Conservation (phyloP, 2,888 invertebrate genomes). For the Heliconius sara region DNA sequence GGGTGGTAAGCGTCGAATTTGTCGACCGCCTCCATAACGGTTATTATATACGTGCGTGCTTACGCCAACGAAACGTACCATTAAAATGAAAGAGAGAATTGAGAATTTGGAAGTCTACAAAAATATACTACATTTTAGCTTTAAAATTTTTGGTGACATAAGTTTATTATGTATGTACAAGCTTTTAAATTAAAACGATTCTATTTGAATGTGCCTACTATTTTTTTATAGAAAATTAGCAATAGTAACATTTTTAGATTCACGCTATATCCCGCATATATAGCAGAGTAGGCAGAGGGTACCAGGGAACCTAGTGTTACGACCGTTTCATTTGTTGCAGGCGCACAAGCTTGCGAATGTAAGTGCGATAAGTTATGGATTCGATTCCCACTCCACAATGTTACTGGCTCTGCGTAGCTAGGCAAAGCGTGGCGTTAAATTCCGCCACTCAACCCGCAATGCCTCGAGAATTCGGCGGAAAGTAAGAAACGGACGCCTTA, state of each 20-base stretch:
- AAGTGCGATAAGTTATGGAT: too few species aligned
- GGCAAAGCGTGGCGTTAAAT: too few species aligned
- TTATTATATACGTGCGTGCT: slow-evolving; percentile 31
- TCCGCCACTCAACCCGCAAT: too few species aligned
- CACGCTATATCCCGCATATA: neutral
- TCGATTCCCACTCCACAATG: too few species aligned
- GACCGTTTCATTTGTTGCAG: too few species aligned
- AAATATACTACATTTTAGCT: slow-evolving; percentile 20
- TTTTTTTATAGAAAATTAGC: neutral
- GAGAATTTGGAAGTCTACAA: slow-evolving; percentile 31
- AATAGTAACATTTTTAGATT: neutral
- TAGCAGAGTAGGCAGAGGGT: neutral
- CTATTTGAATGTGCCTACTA: neutral
- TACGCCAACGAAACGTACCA: slow-evolving; percentile 36
- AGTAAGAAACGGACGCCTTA: too few species aligned
- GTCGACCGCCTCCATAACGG: slow-evolving; percentile 34
- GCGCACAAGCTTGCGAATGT: too few species aligned
- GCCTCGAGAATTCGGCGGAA: too few species aligned
- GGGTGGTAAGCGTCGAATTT: slow-evolving; percentile 38
- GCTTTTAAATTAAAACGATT: neutral
- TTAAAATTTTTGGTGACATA: neutral
- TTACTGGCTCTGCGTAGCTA: too few species aligned
- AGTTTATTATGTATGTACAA: neutral
- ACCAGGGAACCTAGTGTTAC: neutral
- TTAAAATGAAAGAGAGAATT: slow-evolving; percentile 38